Percentiles rank a stretch among this genome's conserved stretches.
These are phyloP conservation scores for Peribatodes rhomboidaria DNA, from an alignment of 2,888 invertebrate species.

Conservation along the genomic window DNA sequence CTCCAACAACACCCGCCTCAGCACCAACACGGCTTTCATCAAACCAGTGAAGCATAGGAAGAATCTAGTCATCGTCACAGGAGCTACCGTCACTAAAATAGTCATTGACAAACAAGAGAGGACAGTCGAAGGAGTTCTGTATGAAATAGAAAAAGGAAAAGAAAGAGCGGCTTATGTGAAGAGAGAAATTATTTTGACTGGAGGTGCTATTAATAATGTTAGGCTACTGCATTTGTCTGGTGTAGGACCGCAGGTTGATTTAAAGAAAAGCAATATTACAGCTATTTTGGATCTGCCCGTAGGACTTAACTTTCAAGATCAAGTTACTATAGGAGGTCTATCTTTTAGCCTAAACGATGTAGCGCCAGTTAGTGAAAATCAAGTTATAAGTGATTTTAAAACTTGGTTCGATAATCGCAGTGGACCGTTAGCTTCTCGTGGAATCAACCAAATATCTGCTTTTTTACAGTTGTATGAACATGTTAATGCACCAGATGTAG, in stretches of 20 bases:
- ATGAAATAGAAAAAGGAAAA: conserved; percentile 77
- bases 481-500: conserved; percentile 77
- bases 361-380: conserved; percentile 65
- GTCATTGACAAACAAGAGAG: conserved; percentile 75
- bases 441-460: conserved; percentile 80
- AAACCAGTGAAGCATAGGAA: conserved; percentile 76
- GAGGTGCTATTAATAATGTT: conserved; percentile 81
- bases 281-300: conserved; percentile 72
- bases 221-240: conserved; percentile 77
- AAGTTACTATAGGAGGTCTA: conserved; percentile 78
- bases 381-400: conserved; percentile 77
- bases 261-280: conserved; percentile 74
- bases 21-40: conserved; percentile 76
- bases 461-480: conserved; percentile 79
- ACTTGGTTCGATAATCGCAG: conserved; percentile 77
- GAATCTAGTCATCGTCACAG: conserved; percentile 74
- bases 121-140: conserved; percentile 74
- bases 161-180: conserved; percentile 75
- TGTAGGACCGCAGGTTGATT: conserved; percentile 72
- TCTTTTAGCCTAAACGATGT: conserved; percentile 74
- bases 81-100: conserved; percentile 76
- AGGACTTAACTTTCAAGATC: conserved; percentile 79
- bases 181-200: conserved; percentile 75
- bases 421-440: conserved; percentile 77
- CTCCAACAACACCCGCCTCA: conserved; percentile 78